Conservation (phyloP, 2,888 invertebrate genomes). For the Drosophila longiperda region DNA sequence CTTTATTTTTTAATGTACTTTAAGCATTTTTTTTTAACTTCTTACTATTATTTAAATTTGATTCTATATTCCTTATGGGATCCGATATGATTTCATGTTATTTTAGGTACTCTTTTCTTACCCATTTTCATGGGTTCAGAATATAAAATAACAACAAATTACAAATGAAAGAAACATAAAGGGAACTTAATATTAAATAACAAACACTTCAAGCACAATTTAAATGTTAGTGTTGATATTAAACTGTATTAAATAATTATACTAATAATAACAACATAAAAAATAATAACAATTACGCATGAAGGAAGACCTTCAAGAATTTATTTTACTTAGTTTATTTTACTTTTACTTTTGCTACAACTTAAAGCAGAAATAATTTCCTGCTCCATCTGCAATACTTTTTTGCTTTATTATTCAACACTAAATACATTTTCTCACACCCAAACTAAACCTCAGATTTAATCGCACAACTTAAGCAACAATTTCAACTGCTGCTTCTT, state of each 20-base stretch:
- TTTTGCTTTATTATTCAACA: not conserved
- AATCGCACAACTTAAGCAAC: slow-evolving; percentile 19
- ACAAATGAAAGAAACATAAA: not conserved
- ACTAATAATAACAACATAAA: not conserved
- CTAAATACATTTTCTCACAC: not conserved
- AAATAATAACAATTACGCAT: not conserved
- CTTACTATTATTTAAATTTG: too few species aligned
- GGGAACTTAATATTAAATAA: not conserved
- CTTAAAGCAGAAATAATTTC: not conserved
- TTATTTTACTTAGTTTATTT: not conserved
- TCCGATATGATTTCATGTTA: too few species aligned
- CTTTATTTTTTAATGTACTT: too few species aligned
- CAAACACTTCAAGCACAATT: not conserved
- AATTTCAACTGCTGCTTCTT: not conserved
- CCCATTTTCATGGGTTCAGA: not conserved
- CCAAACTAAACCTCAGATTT: not conserved
- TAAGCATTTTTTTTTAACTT: too few species aligned
- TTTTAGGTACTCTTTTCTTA: too few species aligned
- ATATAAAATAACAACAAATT: not conserved
- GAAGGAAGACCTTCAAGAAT: not conserved
- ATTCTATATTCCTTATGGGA: too few species aligned
- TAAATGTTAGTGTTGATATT: not conserved
- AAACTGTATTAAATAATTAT: not conserved
- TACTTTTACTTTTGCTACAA: not conserved
- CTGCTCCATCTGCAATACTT: not conserved